A percentile compares a stretch with the other conserved stretches of the same genome.
These are phyloP conservation scores for Aphelenchoides fujianensis DNA, from an alignment of 1,140 invertebrate genomes.

Conservation along the genomic window DNA sequence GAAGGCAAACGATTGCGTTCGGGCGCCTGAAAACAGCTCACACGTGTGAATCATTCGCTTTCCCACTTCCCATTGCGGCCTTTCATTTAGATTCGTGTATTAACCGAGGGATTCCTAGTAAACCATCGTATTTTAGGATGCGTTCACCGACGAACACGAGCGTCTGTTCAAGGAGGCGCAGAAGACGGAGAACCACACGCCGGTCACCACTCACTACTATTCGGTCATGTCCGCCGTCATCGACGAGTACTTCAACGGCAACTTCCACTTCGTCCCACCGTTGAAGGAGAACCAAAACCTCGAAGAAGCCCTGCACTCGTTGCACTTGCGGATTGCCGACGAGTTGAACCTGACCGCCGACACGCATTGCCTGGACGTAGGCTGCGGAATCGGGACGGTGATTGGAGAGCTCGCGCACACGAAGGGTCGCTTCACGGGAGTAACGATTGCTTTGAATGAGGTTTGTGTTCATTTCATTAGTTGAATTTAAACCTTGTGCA, in stretches of 20 bases:
- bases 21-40: too few species aligned
- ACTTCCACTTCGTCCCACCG: slow-evolving; percentile 61
- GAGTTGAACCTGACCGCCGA: slow-evolving; percentile 43
- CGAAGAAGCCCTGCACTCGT: slow-evolving; percentile 42
- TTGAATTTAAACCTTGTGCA: slow-evolving; percentile 17
- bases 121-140: slow-evolving; percentile 50
- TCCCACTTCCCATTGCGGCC: too few species aligned
- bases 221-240: slow-evolving; percentile 61
- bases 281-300: slow-evolving; percentile 24
- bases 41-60: too few species aligned
- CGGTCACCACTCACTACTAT: slow-evolving; percentile 60
- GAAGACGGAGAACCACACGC: slow-evolving; percentile 44
- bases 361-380: slow-evolving; percentile 54
- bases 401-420: slow-evolving; percentile 53
- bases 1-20: slow-evolving; percentile 3
- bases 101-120: too few species aligned
- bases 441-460: slow-evolving; percentile 59
- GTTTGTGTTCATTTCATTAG: slow-evolving; percentile 26
- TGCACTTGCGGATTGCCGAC: slow-evolving; percentile 49
- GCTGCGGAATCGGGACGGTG: slow-evolving; percentile 59
- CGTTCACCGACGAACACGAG: slow-evolving; percentile 51
- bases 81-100: too few species aligned
- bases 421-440: slow-evolving; percentile 52
- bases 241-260: slow-evolving; percentile 61
- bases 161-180: slow-evolving; percentile 52